Evolutionary conservation across 1,140 invertebrate genomes (phyloP).

Genomic region (Pissodes strobi): DNA sequence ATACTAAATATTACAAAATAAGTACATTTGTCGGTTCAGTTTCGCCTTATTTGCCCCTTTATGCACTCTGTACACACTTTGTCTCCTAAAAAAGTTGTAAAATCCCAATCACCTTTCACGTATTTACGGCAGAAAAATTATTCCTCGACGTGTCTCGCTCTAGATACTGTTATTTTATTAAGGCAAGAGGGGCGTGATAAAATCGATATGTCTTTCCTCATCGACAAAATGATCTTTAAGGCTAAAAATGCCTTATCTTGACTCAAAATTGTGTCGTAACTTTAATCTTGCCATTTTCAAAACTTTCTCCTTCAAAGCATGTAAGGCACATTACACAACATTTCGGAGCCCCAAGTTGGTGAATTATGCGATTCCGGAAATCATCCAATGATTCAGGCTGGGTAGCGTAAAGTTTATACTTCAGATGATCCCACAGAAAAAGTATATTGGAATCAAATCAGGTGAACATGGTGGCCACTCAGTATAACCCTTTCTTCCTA

Average conservation of each 20-base stretch:
- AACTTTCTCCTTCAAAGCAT: background rate
- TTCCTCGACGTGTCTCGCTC: constrained; percentile 1
- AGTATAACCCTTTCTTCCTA: too few species aligned
- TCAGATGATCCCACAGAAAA: too few species aligned
- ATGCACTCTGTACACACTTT: too few species aligned
- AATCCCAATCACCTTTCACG: constrained; percentile 1
- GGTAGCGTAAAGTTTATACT: too few species aligned
- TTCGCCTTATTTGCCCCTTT: too few species aligned
- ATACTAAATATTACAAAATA: too few species aligned
- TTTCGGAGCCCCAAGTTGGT: background rate
- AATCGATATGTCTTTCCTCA: background rate
- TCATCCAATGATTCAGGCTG: too few species aligned
- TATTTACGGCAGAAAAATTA: constrained; percentile 13
- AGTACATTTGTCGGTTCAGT: too few species aligned
- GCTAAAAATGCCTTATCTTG: too few species aligned
- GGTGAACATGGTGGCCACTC: too few species aligned
- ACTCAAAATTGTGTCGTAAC: background rate
- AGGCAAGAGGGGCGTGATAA: background rate
- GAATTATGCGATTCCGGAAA: background rate
- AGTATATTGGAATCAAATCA: too few species aligned
- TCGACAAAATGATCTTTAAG: too few species aligned
- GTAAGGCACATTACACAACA: background rate
- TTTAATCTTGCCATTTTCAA: background rate
- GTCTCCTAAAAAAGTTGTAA: background rate
- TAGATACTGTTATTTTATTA: constrained; percentile 16